Evolutionary conservation across 2,113 vertebrate species (phyloP), one percentile per base, ranked within the genome.

Genomic region (Mobula hypostoma): DNA sequence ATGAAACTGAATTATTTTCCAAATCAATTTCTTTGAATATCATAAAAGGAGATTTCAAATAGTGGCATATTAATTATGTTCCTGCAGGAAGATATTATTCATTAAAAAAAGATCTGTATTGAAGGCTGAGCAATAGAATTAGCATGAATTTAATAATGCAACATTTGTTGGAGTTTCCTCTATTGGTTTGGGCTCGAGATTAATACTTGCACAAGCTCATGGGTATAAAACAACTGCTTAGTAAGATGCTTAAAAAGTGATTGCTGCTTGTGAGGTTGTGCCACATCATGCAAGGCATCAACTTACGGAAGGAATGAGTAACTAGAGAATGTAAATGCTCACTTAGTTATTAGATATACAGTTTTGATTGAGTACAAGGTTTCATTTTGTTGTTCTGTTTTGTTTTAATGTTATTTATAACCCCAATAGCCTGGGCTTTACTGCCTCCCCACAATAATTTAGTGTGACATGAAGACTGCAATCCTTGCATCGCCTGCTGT

Each of bases 61-160:
- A 36, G 8, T 93, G 19, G 70, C 68, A 76, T 40, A 74, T 74
- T 32, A 93, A 32, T 93, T 56, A 93, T 93, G 74, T 24, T 17
- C 19, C 29, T 56, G 9, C 24, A 36, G 91, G 91, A 93, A 76
- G 72, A 36, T 40, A 93, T 5, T 74, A 70, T 93, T 93, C 74
- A 72, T 74, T 56, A 74, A 93, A 93, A 72, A 48, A 24, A 32
- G 48, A 92, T 72, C 48, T 93, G n/a, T 76, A 12, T 27, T 76
- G 5, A 93, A 93, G 21, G 40, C 27, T 93, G 91, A 93, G 68
- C 74, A 36, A 74, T 93, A 70, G 32, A 24, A 93, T 93, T 93
- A 74, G 74, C 70, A 76, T n/a, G 70, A 93, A 56, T 93, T 40
- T 74, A 40, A 93, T 48, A 36, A 74, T 93, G 36, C 68, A 40